phyloP scores from a whole-genome alignment of 2,797 vertebrate species.

The Gobio occitaniae region DNA sequence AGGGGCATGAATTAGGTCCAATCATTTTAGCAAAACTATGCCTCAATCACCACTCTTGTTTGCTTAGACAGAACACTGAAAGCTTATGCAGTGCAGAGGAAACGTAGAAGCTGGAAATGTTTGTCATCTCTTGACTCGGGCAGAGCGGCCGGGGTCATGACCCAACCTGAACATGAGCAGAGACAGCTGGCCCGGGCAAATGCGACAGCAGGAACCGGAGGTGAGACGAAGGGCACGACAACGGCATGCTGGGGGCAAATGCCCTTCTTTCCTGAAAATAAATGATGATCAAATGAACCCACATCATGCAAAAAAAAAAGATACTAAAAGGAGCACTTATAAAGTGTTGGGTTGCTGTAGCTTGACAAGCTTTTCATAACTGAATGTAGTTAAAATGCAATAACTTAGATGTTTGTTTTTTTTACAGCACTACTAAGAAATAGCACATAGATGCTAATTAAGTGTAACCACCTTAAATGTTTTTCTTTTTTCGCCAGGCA shows the following conservation, averaged over 20 bases:
- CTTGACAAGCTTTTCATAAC: not conserved
- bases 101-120: slow-evolving; percentile 22
- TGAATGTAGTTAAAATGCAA: not conserved
- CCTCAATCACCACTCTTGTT: not conserved
- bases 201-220: slow-evolving; percentile 58
- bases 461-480: too few relatives aligned
- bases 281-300: slow-evolving; percentile 8
- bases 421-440: not conserved
- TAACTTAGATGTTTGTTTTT: not conserved
- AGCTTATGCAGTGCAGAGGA: not conserved
- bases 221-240: slow-evolving; percentile 51
- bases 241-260: slow-evolving; percentile 27
- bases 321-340: not conserved
- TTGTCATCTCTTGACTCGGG: not conserved
- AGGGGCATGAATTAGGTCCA: slow-evolving; percentile 30
- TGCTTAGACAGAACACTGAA: slow-evolving; percentile 5
- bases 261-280: slow-evolving; percentile 25
- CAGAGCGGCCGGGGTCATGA: slow-evolving; percentile 50
- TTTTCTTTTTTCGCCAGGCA: too few relatives aligned
- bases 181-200: slow-evolving; percentile 60
- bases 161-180: slow-evolving; percentile 52
- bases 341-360: not conserved
- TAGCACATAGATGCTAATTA: not conserved
- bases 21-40: not conserved
- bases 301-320: slow-evolving; percentile 4